Conservation (phyloP, 2,888 invertebrate species). For the Chydorus sphaericus region DNA sequence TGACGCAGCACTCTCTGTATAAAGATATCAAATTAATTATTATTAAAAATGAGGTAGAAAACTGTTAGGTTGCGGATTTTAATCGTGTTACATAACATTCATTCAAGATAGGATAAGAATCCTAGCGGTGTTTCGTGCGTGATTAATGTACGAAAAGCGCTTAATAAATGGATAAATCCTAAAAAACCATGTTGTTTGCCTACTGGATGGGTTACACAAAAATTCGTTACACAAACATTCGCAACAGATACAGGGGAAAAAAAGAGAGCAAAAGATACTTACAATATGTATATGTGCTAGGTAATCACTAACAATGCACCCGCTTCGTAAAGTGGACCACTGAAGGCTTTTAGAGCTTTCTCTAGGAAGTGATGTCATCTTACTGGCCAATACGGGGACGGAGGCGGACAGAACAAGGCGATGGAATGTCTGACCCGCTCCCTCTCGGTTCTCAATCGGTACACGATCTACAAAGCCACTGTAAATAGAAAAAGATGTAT, state of each 20-base stretch:
- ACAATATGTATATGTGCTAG: slow-evolving; percentile 3
- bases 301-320: slow-evolving; percentile 13
- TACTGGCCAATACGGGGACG: neutral
- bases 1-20: slow-evolving; percentile 22
- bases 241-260: neutral
- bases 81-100: neutral
- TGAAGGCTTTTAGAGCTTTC: neutral
- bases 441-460: neutral
- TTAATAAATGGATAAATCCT: neutral
- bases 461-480: neutral
- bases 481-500: neutral
- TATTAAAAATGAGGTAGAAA: neutral
- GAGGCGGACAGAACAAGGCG: neutral
- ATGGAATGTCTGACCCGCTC: neutral
- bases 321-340: slow-evolving; percentile 11
- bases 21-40: neutral
- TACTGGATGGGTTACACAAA: neutral
- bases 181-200: neutral
- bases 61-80: neutral
- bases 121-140: neutral
- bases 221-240: no score
- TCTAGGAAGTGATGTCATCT: slow-evolving; percentile 7
- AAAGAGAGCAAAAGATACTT: neutral
- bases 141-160: neutral
- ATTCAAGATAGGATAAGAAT: neutral